These are phyloP conservation scores for Pollimyrus isidori DNA, from an alignment of 2,113 vertebrate species.

Conservation along the genomic window DNA sequence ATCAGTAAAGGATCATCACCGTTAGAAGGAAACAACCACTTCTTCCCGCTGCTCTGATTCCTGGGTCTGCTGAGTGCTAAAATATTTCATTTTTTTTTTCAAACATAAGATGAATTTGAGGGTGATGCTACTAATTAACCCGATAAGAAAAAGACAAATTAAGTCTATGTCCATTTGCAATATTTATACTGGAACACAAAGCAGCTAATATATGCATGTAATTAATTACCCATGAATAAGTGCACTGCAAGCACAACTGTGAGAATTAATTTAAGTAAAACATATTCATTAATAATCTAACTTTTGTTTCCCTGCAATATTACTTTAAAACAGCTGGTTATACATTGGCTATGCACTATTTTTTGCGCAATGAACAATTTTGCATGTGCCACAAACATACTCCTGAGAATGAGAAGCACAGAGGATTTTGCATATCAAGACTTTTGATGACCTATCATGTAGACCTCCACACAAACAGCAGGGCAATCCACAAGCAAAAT, in stretches of 20 bases:
- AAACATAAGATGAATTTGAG: background rate
- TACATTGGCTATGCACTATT: background rate
- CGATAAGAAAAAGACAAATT: background rate
- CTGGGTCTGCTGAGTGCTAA: background rate
- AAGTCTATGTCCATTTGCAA: background rate
- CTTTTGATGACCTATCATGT: background rate
- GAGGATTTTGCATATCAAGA: background rate
- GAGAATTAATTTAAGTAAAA: constrained; percentile 15
- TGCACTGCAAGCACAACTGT: constrained; percentile 1
- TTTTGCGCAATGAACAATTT: background rate
- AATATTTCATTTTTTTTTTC: background rate
- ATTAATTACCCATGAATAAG: constrained; percentile 18
- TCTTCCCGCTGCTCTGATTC: background rate
- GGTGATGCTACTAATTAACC: background rate
- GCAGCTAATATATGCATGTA: constrained; percentile 11
- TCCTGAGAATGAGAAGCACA: background rate
- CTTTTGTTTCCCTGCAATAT: background rate
- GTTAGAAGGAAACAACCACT: background rate
- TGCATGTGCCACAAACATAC: background rate
- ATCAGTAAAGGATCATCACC: background rate
- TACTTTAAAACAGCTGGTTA: background rate
- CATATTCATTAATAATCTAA: constrained; percentile 6
- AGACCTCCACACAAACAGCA: background rate
- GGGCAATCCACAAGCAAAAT: background rate
- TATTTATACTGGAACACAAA: background rate